phyloP scores from a whole-genome alignment of 1,140 invertebrate genomes.

The Bradynema listronoti region DNA sequence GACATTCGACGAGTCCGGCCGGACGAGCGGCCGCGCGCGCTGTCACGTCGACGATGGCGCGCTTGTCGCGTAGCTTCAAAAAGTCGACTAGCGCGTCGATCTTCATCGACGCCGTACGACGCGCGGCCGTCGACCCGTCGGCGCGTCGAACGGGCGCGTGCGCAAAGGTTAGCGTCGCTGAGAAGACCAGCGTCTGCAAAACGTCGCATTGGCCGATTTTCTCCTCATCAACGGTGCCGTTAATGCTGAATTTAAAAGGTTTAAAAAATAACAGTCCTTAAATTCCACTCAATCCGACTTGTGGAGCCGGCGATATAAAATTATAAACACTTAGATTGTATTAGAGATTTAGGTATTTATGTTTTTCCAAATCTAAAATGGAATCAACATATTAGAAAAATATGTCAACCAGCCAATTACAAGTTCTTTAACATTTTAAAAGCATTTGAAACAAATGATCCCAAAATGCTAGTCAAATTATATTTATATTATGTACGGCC shows the following conservation, averaged over 20 bases:
- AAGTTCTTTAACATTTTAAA: too few species aligned
- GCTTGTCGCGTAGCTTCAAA: slow-evolving; percentile 61
- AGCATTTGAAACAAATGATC: too few species aligned
- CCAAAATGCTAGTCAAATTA: too few species aligned
- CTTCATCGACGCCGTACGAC: slow-evolving; percentile 54
- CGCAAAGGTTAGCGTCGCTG: slow-evolving; percentile 82
- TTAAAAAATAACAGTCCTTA: slow-evolving; percentile 5
- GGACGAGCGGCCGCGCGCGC: slow-evolving; percentile 68
- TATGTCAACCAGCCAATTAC: too few species aligned
- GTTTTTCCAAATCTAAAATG: too few species aligned
- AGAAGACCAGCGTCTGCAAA: slow-evolving; percentile 91
- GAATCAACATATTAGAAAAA: too few species aligned
- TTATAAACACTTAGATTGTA: too few species aligned
- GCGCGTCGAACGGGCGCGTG: slow-evolving; percentile 66
- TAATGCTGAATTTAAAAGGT: slow-evolving; percentile 38
- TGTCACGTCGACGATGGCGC: slow-evolving; percentile 77
- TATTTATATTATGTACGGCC: too few species aligned
- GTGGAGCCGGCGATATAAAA: too few species aligned
- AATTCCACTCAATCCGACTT: background rate
- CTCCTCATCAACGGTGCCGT: too few species aligned
- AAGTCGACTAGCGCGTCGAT: slow-evolving; percentile 41
- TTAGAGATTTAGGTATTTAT: too few species aligned
- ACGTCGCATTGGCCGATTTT: too few species aligned
- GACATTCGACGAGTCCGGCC: slow-evolving; percentile 72
- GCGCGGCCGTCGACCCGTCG: slow-evolving; percentile 14